Evolutionary conservation across 2,113 vertebrate species (phyloP).

Genomic region (Circaetus cinerascens): DNA sequence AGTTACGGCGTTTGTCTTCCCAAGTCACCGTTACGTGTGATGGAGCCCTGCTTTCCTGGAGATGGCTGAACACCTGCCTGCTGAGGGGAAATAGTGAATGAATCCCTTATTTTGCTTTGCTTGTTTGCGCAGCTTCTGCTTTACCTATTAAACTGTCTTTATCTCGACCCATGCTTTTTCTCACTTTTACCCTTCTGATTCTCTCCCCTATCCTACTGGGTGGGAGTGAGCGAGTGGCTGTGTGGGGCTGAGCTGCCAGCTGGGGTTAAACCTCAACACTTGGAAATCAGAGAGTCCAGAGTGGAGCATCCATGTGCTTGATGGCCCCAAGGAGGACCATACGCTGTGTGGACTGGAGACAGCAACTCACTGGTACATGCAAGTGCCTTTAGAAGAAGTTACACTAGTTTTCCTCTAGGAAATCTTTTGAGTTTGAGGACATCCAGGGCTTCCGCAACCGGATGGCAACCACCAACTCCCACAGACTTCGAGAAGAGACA

Average conservation of each 20-base stretch:
- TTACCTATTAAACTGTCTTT: background rate
- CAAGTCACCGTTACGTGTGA: fast-evolving
- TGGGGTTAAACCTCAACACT: background rate
- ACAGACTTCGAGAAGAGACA: slow-evolving; percentile 65
- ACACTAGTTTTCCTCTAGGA: slow-evolving; percentile 77
- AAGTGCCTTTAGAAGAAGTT: slow-evolving; percentile 18
- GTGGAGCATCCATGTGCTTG: background rate
- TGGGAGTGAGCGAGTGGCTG: fast-evolving
- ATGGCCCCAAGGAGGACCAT: background rate
- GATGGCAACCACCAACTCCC: slow-evolving; percentile 37
- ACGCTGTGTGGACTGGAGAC: background rate
- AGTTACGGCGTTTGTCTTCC: background rate
- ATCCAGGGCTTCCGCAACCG: slow-evolving; percentile 78
- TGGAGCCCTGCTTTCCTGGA: background rate
- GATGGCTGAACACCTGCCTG: background rate
- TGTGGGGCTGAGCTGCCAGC: background rate
- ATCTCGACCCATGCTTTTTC: fast-evolving
- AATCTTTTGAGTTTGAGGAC: slow-evolving; percentile 98
- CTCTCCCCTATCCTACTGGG: background rate
- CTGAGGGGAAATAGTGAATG: fast-evolving
- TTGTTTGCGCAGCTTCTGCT: background rate
- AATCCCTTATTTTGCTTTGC: background rate
- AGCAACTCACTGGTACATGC: background rate
- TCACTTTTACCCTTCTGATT: background rate
- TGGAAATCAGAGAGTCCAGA: background rate